phyloP scores from a whole-genome alignment of 2,113 vertebrate genomes.

The Xenotilapia longispinis region DNA sequence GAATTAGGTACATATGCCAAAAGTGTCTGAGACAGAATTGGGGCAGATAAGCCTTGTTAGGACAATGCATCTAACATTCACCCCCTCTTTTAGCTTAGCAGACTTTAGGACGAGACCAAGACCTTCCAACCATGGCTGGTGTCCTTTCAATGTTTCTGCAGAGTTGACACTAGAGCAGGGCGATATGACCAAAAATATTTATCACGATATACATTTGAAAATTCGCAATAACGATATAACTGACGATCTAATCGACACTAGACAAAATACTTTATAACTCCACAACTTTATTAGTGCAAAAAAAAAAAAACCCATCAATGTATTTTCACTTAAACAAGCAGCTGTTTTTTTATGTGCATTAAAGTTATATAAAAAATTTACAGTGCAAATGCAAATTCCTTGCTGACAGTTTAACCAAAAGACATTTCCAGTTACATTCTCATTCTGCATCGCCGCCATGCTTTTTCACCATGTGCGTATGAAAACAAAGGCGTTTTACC shows the following conservation, averaged over 20 bases:
- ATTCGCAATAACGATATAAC: background rate
- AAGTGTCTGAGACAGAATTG: background rate
- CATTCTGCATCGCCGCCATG: rapidly evolving
- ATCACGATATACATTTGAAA: background rate
- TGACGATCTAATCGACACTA: background rate
- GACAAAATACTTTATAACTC: background rate
- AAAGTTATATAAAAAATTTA: background rate
- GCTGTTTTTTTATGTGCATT: background rate
- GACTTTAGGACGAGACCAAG: background rate
- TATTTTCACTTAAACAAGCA: background rate
- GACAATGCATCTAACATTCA: background rate
- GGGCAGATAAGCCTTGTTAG: background rate
- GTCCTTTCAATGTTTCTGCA: background rate
- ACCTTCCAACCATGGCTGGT: background rate
- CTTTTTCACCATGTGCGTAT: background rate
- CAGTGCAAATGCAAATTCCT: background rate
- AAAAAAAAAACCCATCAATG: background rate
- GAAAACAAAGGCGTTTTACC: background rate
- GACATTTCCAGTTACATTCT: background rate
- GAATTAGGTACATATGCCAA: background rate
- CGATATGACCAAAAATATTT: background rate
- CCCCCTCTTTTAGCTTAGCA: background rate
- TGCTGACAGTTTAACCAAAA: background rate
- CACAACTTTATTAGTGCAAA: background rate
- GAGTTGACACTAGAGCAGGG: background rate